A percentile compares a stretch with the other conserved stretches of the same genome.
phyloP scores from a whole-genome alignment of 37 sponge, comb jelly and placozoan species.

The Ianthella basta region DNA sequence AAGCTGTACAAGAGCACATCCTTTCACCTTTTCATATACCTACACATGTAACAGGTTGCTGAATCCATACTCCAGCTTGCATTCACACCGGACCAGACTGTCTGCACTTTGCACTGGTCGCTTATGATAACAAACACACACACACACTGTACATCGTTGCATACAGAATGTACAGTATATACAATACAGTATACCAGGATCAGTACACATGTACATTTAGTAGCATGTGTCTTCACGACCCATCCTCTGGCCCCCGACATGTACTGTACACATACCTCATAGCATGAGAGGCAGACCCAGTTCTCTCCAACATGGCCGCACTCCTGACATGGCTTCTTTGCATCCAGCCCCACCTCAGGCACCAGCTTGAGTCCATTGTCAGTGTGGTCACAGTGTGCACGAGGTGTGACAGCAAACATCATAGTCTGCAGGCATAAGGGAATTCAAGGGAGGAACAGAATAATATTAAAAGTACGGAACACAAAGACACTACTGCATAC shows the following conservation, averaged over 20 bases:
- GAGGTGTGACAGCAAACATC: conserved; percentile 74
- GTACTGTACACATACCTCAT: conserved; percentile 47
- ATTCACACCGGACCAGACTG: no score
- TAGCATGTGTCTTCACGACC: not conserved
- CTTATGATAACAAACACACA: no score
- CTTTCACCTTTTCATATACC: no score
- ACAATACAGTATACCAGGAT: no score
- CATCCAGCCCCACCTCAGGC: conserved; percentile 45
- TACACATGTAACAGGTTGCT: no score
- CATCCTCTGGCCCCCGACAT: not conserved
- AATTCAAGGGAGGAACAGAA: not conserved
- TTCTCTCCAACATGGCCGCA: conserved; percentile 65
- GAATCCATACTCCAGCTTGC: no score
- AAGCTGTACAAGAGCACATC: no score
- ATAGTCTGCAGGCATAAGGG: not conserved
- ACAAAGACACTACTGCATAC: not conserved
- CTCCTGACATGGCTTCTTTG: conserved; percentile 53
- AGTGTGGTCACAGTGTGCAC: conserved; percentile 54
- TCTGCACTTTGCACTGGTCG: no score
- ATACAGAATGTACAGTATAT: no score
- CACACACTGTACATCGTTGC: no score
- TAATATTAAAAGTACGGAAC: not conserved
- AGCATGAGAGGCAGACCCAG: conserved; percentile 85
- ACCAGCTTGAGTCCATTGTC: conserved; percentile 25
- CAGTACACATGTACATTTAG: no score